Evolutionary conservation across 2,113 vertebrate genomes (phyloP), one percentile per base, ranked within the genome.

Genomic region (Labeo rohita): DNA sequence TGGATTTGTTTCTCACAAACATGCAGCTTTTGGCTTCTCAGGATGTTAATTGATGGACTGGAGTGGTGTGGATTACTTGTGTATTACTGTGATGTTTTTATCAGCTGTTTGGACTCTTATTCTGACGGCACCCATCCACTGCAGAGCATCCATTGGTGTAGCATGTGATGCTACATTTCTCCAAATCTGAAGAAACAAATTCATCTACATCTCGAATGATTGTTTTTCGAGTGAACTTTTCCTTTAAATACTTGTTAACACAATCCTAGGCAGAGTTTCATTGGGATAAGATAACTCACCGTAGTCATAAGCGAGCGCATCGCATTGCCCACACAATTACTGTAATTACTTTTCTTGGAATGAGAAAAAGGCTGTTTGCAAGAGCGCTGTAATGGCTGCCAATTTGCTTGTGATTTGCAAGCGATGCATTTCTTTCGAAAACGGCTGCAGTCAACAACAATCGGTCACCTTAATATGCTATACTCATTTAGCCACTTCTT

Each of bases 331-430:
- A 34, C 56, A 65, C 80, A 66, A 70, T 82, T 68, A 70, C 63
- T 70, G 63, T 50, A 50, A 68, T 81, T 65, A 81, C 61, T 82
- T 82, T 66, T 70, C 45, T 50, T 70, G 47, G 45, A 82, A 82
- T 82, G 23, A 70, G 80, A 68, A 82, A 82, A 82, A n/a, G 28
- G 65, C 23, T 50, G 12, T 50, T 79, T 68, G 65, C 61, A 21
- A 49, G 16, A 70, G 63, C 45, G 5, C 6, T 0, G 47, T 68
- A 49, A 81, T 50, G 79, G 61, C 61, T 65, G 61, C 59, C 79
- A 70, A 70, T 82, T 52, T 82, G 63, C 61, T 36, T 50, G 63
- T 68, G 80, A 52, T 82, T 82, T 82, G 63, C 80, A 82, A 68
- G 12, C 28, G 6, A 52, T 82, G 77, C 77, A 63, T 61, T 61